A percentile compares a stretch with the other conserved stretches of the same genome.
Conservation (phyloP, 2,113 vertebrate species). For the Sebastes schlegelii region DNA sequence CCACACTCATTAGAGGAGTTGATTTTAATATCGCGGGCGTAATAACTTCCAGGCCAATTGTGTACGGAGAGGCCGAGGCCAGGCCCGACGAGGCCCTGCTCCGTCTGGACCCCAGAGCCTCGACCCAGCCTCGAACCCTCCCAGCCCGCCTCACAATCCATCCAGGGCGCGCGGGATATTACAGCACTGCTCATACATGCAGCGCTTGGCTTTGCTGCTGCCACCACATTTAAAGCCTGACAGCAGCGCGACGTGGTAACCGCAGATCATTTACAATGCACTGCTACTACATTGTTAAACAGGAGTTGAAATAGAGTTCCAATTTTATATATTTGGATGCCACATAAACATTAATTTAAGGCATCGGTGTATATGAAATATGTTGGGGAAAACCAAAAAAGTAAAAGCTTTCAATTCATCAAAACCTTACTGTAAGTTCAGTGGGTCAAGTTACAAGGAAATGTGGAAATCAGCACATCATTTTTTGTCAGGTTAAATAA, state of each 20-base stretch:
- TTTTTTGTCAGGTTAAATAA: slow-evolving; percentile 75
- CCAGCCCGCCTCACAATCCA: slow-evolving; percentile 4
- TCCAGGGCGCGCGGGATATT: slow-evolving; percentile 6
- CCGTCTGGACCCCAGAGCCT: slow-evolving; percentile 5
- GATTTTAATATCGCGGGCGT: slow-evolving; percentile 66
- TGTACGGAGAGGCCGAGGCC: slow-evolving; percentile 26
- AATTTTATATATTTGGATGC: slow-evolving; percentile 53
- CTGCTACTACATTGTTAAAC: slow-evolving; percentile 35
- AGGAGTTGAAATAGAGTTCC: slow-evolving; percentile 37
- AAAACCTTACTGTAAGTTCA: slow-evolving; percentile 29
- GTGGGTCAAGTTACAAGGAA: slow-evolving; percentile 57
- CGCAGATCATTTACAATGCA: slow-evolving; percentile 44
- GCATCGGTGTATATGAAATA: slow-evolving; percentile 44
- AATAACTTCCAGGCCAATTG: slow-evolving; percentile 76
- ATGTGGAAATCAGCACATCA: slow-evolving; percentile 62
- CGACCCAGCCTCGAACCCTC: slow-evolving; percentile 39
- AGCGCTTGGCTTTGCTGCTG: not conserved
- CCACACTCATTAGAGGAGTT: slow-evolving; percentile 76
- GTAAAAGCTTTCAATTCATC: slow-evolving; percentile 52
- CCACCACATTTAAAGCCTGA: slow-evolving; percentile 46
- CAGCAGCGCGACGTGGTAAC: slow-evolving; percentile 26
- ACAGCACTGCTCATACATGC: not conserved
- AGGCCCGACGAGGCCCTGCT: not conserved
- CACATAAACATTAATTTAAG: slow-evolving; percentile 40
- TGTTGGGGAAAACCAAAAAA: slow-evolving; percentile 28